Evolutionary conservation across 2,797 vertebrate species (phyloP).

Genomic region (Lepus townsendii): DNA sequence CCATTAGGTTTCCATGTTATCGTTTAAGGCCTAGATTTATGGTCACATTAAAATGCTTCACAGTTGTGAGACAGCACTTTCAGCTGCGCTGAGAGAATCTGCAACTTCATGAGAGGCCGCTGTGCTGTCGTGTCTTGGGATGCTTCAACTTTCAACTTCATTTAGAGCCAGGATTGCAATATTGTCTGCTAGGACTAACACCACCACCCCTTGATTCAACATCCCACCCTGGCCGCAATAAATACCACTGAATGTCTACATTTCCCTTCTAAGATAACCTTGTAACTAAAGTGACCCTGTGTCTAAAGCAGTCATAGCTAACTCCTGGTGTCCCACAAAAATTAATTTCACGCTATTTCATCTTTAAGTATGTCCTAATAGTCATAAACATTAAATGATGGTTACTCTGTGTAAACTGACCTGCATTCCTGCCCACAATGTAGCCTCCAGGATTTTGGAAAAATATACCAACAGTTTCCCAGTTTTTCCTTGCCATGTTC

Average conservation of each 20-base stretch:
- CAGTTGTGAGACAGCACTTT: background rate
- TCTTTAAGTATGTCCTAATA: background rate
- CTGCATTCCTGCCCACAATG: background rate
- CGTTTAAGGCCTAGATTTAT: background rate
- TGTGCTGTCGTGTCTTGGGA: background rate
- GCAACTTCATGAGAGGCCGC: background rate
- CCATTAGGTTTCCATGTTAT: background rate
- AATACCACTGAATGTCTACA: background rate
- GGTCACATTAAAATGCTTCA: background rate
- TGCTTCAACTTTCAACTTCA: background rate
- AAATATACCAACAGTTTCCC: background rate
- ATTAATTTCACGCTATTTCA: background rate
- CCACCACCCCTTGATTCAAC: too few species aligned
- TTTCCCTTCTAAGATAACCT: constrained; percentile 23
- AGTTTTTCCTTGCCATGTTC: background rate
- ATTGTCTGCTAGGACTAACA: background rate
- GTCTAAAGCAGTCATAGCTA: background rate
- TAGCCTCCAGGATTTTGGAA: background rate
- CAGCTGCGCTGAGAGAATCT: background rate
- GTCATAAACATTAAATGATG: background rate
- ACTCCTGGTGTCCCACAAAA: background rate
- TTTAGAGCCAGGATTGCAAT: background rate
- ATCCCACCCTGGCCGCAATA: background rate
- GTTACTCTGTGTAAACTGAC: background rate
- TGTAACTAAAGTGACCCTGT: constrained; percentile 14